Base-by-base conservation (phyloP, 2,797 vertebrate species). In the Austrolebias charrua region DNA sequence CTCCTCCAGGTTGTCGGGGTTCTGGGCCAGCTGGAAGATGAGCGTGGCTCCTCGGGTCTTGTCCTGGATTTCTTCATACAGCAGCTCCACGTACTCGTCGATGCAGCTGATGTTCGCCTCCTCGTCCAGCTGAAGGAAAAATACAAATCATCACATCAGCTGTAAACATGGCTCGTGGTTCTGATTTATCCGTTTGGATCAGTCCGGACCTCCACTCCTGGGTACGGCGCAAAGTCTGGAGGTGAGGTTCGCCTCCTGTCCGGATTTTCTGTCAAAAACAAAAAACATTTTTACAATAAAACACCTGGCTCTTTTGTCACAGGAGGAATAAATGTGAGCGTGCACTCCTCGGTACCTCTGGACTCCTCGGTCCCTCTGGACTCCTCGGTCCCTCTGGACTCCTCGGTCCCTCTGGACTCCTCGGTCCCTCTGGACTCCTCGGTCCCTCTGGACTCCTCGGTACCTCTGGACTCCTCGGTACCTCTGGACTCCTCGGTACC, bases 1-100 rank as follows among this genome's bases (percentile, higher is more conserved):
- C 70, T 98, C 96, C 88, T 96, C 93, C 88, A 98, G 88, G 84
- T 98, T 97, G 86, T 97, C 94, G 0, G 95, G 93, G 81, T 97
- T 97, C 52, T 92, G 92, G 52, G 96, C 95, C 78, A 98, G 91
- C 55, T 96, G 95, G 48, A 97, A 85, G 81, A 98, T 95, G 65
- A 97, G 93, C 10, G 95, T 92, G 50, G 96, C 94, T 63, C 96
- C 96, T 48, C 93, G 88, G 78, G 96, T 94, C 73, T 98, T 98
- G 80, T 97, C 96, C 68, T 95, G 91, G 76, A 97, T 85, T 68
- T 96, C 95, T 78, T 98, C 96, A 15, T 98, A 97, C 24, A 98
- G 81, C 71, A 98, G 88, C 73, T 98, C 96, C 81, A 97, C 93
- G 28, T 97, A 98, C 58, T 96, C 94, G 57, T 98, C 96, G 65